A percentile compares a stretch with the other conserved stretches of the same genome.
These are phyloP conservation scores for Leptestheria dahalacensis DNA, from an alignment of 1,140 invertebrate species.

Conservation along the genomic window DNA sequence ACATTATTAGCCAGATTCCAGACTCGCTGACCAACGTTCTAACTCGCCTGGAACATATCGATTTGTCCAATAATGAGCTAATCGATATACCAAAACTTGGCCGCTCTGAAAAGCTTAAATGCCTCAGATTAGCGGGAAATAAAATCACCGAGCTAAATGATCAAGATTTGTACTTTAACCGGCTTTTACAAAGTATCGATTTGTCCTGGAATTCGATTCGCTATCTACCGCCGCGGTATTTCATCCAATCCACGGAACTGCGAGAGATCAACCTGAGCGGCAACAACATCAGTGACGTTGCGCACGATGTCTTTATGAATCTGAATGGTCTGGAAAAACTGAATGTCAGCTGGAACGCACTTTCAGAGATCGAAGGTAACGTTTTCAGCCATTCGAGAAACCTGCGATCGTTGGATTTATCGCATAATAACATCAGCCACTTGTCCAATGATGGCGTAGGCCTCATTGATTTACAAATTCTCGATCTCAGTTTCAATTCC, in stretches of 20 bases:
- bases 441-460: slow-evolving; percentile 31
- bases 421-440: slow-evolving; percentile 55
- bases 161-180: slow-evolving; percentile 24
- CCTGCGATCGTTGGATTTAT: slow-evolving; percentile 55
- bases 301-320: slow-evolving; percentile 44
- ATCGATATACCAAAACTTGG: slow-evolving; percentile 34
- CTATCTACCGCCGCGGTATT: slow-evolving; percentile 43
- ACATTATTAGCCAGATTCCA: not conserved
- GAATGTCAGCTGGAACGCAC: slow-evolving; percentile 55
- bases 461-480: not conserved
- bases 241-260: slow-evolving; percentile 50
- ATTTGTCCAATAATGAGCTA: slow-evolving; percentile 53
- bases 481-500: slow-evolving; percentile 23
- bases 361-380: slow-evolving; percentile 25
- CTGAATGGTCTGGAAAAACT: slow-evolving; percentile 45
- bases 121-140: slow-evolving; percentile 56
- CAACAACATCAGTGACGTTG: slow-evolving; percentile 32
- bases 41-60: slow-evolving; percentile 50
- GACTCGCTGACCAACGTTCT: not conserved
- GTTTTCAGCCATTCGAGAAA: slow-evolving; percentile 42
- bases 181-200: slow-evolving; percentile 39
- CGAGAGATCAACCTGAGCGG: slow-evolving; percentile 55
- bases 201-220: slow-evolving; percentile 59
- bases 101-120: slow-evolving; percentile 55
- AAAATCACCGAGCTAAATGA: slow-evolving; percentile 48